A percentile compares a stretch with the other conserved stretches of the same genome.
These are phyloP conservation scores for Ciconia boyciana DNA, from an alignment of 2,113 vertebrate genomes.

Conservation along the genomic window DNA sequence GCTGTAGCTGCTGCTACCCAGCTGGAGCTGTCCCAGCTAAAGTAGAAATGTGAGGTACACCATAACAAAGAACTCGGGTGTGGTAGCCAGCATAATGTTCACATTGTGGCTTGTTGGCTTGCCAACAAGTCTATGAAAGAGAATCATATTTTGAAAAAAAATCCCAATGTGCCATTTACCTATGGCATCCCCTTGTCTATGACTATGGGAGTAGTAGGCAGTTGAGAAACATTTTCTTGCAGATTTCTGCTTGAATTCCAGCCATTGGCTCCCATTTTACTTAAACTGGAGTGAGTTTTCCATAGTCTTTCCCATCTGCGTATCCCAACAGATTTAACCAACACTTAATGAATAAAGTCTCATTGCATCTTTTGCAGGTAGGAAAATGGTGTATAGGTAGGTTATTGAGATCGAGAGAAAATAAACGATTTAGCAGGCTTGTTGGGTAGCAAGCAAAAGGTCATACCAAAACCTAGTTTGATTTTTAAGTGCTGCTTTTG, in stretches of 20 bases:
- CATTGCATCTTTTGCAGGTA: background rate
- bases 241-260: background rate
- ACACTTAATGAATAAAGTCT: background rate
- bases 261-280: background rate
- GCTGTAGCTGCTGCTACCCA: background rate
- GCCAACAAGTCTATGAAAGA: background rate
- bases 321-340: background rate
- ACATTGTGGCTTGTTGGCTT: background rate
- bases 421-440: background rate
- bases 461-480: background rate
- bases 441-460: background rate
- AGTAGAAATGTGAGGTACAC: background rate
- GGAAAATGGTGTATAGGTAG: background rate
- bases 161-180: background rate
- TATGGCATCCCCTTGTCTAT: background rate
- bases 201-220: background rate
- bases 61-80: fast-evolving
- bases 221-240: background rate
- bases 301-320: background rate
- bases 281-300: background rate
- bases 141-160: background rate
- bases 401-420: background rate
- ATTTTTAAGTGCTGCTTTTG: background rate
- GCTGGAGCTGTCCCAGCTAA: background rate
- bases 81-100: background rate